These are phyloP conservation scores for Diarsia brunnea DNA, from an alignment of 2,888 invertebrate genomes.

Conservation along the genomic window DNA sequence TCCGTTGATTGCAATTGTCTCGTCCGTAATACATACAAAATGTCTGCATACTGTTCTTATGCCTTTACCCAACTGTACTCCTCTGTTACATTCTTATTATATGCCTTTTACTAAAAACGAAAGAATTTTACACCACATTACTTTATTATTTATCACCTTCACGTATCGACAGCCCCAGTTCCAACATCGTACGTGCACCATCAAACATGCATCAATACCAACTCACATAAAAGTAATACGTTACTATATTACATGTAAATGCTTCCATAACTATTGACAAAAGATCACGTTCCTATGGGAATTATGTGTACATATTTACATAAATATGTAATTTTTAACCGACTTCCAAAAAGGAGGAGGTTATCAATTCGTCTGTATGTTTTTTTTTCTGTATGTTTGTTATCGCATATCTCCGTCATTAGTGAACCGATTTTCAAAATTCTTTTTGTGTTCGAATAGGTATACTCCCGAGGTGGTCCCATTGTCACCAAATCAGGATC, in stretches of 20 bases:
- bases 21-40: background rate
- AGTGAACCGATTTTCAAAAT: too few relatives aligned
- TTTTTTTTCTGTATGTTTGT: too few relatives aligned
- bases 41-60: background rate
- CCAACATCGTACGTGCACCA: background rate
- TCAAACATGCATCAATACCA: slow-evolving; percentile 40
- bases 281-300: slow-evolving; percentile 15
- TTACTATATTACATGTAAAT: slow-evolving; percentile 42
- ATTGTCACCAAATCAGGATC: too few relatives aligned
- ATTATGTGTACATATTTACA: slow-evolving; percentile 45
- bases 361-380: too few relatives aligned
- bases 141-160: background rate
- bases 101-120: background rate
- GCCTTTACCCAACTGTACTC: background rate
- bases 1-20: background rate
- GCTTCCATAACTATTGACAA: slow-evolving; percentile 33
- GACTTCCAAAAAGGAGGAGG: too few relatives aligned
- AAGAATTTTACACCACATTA: background rate
- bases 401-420: too few relatives aligned
- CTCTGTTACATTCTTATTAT: background rate
- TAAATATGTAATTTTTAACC: slow-evolving; percentile 37
- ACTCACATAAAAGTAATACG: slow-evolving; percentile 6
- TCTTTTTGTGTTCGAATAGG: too few relatives aligned
- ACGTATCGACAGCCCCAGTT: background rate
- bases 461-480: too few relatives aligned